These are phyloP conservation scores for Dufourea novaeangliae DNA, from an alignment of 1,140 invertebrate species.

Conservation along the genomic window DNA sequence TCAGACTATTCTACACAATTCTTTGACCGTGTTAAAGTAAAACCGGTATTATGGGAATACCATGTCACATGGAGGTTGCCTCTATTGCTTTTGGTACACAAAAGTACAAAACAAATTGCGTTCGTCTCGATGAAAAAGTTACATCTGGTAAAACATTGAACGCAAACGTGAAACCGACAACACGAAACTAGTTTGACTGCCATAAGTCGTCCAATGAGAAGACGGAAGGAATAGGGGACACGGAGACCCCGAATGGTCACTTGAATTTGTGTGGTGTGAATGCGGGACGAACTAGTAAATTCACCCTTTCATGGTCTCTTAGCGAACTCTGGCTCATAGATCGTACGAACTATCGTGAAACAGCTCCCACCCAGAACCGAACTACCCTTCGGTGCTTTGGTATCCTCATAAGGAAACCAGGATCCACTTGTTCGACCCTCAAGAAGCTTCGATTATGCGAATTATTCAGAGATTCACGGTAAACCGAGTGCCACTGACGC, in stretches of 20 bases:
- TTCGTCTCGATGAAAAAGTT: not conserved
- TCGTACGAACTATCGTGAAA: conserved; percentile 79
- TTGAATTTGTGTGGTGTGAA: conserved; percentile 81
- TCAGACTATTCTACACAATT: no score
- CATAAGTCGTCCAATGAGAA: conserved; percentile 73
- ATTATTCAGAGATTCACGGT: conserved; percentile 60
- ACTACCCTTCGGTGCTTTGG: conserved; percentile 65
- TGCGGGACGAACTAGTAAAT: conserved; percentile 79
- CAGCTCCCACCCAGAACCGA: conserved; percentile 66
- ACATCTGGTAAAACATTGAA: conserved; percentile 31
- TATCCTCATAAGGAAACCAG: conserved; percentile 59
- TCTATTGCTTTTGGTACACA: no score
- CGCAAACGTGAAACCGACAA: conserved; percentile 38
- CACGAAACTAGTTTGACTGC: conserved; percentile 66
- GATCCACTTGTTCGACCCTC: conserved; percentile 37
- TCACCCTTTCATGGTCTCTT: conserved; percentile 80
- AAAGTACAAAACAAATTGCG: not conserved
- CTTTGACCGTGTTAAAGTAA: no score
- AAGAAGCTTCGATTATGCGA: conserved; percentile 66
- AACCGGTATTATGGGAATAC: no score
- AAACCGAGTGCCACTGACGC: not conserved
- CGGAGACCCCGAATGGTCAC: conserved; percentile 70
- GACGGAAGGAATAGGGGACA: conserved; percentile 39
- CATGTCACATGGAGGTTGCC: no score
- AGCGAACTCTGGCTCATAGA: conserved; percentile 79